Percentiles rank a stretch among this genome's conserved stretches.
Evolutionary conservation across 1,140 invertebrate species (phyloP).

Genomic region (Dysdera silvatica): DNA sequence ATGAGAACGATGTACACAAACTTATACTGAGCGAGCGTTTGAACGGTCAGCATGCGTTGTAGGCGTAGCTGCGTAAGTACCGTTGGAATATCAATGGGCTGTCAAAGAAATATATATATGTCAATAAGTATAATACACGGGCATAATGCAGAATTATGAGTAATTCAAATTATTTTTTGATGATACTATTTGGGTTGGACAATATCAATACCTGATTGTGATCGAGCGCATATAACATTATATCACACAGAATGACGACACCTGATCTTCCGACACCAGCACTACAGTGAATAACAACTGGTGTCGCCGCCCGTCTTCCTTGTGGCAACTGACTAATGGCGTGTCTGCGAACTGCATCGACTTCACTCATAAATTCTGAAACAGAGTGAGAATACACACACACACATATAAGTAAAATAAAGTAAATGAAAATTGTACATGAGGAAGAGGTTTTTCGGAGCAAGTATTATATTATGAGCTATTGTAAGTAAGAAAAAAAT

Average conservation of each 20-base stretch:
- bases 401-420: neutral
- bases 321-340: conserved; percentile 49
- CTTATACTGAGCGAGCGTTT: conserved; percentile 77
- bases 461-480: too few relatives aligned
- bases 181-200: too few relatives aligned
- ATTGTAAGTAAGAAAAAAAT: too few relatives aligned
- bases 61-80: conserved; percentile 65
- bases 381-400: neutral
- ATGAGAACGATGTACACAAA: conserved; percentile 79
- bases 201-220: conserved; percentile 46
- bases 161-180: too few relatives aligned
- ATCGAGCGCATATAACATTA: conserved; percentile 74
- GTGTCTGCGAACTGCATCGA: conserved; percentile 69
- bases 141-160: too few relatives aligned
- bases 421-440: neutral
- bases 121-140: too few relatives aligned
- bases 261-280: conserved; percentile 63
- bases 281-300: conserved; percentile 61
- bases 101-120: conserved; percentile 15
- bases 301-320: conserved; percentile 58
- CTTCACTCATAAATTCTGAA: conserved; percentile 69
- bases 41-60: conserved; percentile 75
- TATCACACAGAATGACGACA: conserved; percentile 65
- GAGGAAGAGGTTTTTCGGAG: too few relatives aligned
- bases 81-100: conserved; percentile 68